Percentiles rank a stretch among this genome's conserved stretches.
Conservation (phyloP, 2,888 invertebrate species). For the Galerucella calmariensis region DNA sequence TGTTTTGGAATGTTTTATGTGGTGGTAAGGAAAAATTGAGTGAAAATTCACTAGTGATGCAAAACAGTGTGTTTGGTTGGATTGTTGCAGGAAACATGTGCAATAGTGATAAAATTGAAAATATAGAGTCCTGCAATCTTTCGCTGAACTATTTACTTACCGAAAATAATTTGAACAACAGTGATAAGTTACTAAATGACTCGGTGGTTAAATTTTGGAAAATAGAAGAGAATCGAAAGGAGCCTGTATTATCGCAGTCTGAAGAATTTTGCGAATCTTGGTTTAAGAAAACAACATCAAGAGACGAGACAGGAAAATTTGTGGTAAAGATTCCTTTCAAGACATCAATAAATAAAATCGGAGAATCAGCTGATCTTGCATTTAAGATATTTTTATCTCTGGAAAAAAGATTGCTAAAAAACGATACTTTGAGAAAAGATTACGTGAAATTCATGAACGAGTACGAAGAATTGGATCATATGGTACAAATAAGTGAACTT, state of each 20-base stretch:
- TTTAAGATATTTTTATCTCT: no score
- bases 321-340: background rate
- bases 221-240: no score
- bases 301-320: conserved; percentile 17
- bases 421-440: no score
- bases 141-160: conserved; percentile 3
- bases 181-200: no score
- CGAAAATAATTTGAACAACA: no score
- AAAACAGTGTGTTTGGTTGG: conserved; percentile 29
- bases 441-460: no score
- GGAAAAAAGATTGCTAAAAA: no score
- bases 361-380: conserved; percentile 10
- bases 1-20: conserved; percentile 28
- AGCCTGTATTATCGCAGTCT: no score
- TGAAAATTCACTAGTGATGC: conserved; percentile 16
- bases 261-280: no score
- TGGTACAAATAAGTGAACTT: no score
- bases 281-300: background rate
- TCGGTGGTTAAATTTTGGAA: no score
- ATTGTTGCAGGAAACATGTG: conserved; percentile 22
- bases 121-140: background rate
- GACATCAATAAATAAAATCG: conserved; percentile 6
- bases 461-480: no score
- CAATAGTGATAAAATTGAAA: background rate
- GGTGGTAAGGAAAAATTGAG: conserved; percentile 12